Base-by-base conservation (phyloP, 2,797 vertebrate genomes). In the Orestias chungarensis region DNA sequence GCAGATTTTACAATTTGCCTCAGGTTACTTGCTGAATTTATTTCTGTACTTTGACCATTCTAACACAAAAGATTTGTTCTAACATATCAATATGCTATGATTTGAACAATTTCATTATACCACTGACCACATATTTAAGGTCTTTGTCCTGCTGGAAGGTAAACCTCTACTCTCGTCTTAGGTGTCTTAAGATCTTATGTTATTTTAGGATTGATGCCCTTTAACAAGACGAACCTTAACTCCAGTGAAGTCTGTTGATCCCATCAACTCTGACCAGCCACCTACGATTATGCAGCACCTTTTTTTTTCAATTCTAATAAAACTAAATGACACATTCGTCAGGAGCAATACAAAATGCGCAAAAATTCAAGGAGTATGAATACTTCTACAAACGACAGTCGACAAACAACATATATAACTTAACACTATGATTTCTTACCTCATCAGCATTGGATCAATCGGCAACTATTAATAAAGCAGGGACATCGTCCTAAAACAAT, bases 361-460 rank as follows among this genome's bases (percentile, higher is more conserved):
- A n/a, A 61, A 40, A 52, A 6, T 6, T 52, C n/a, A 49, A 49
- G 31, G 35, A 3, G 9, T 23, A 35, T 59, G 57, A 35, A 3
- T 4, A 23, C 20, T 35, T 59, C 57, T 35, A 20, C 23, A 25
- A 50, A n/a, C n/a, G 20, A 23, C 29, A 57, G 3, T 59, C 1
- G n/a, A n/a, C 23, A 40, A 38, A 20, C 15, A 12, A 40, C 75
- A 74, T 69, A 74, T 47, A 75, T 35, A 12, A 70, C 62, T n/a
- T n/a, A n/a, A n/a, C n/a, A n/a, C n/a, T n/a, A n/a, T n/a, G n/a
- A n/a, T n/a, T 38, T 14, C 5, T 40, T 15, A 23, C 67, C 40
- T 73, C 40, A 59, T 72, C 72, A 80, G 29, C 10, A 0, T 46
- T n/a, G 46, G 14, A 38, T 25, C 49, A 71, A 59, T 79, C 42